Evolutionary conservation across 1,140 invertebrate species (phyloP), one percentile per base, ranked within the genome.

Genomic region (Drosophila gunungcola): DNA sequence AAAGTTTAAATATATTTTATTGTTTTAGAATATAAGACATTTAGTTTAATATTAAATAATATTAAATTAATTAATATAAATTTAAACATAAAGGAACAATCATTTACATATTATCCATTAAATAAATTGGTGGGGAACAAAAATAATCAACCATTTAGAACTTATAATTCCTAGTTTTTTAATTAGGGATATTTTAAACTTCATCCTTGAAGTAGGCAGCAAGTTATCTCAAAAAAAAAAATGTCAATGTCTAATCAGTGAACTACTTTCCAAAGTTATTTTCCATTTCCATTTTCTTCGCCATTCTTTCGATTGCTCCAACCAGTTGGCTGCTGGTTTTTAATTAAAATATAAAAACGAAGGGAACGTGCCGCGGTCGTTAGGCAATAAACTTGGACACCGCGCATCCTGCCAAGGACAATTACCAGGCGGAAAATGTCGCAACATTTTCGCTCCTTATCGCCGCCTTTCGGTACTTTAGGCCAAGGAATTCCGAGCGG

Each of bases 311-410:
- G 0, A 53, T n/a, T 27, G 13, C 7, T 41, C 12, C 11, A 5
- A n/a, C 27, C 38, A 53, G 29, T 53, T 43, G 39, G 21, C 21
- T 43, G 72, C 53, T 39, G 53, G 29, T 77, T 80, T 91, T 91
- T 88, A 91, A 90, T 91, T 91, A 91, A 91, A 90, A 91, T 88
- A 81, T 83, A 86, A 82, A 83, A 88, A 83, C 69, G 75, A 42
- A 52, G 75, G 73, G 65, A 89, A 74, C 84, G 77, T 89, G 74
- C 80, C 81, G 89, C 83, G 89, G 89, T 91, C 89, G 89, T 91
- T 91, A 91, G 84, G 89, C 89, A 91, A 91, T 91, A 91, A 91
- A 91, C 68, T 80, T 84, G 80, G 73, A 78, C 80, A 85, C 60
- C 70, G 81, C 84, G 83, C 84, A 73, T 88, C 80, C 85, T 89